These are phyloP conservation scores for Hylomyscus alleni DNA, from an alignment of 2,797 vertebrate genomes.

Conservation along the genomic window DNA sequence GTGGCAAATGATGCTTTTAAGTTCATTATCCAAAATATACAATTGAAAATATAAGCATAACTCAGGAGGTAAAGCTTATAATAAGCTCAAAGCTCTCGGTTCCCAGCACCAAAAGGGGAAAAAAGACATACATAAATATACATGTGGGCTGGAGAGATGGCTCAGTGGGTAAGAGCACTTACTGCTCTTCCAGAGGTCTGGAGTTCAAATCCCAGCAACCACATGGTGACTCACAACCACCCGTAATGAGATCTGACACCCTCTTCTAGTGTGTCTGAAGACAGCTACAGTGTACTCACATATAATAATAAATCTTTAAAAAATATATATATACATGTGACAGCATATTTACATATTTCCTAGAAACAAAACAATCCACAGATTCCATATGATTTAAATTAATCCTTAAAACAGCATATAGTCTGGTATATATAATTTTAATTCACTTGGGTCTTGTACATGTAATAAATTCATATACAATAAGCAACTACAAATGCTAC, in stretches of 20 bases:
- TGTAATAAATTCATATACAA: slow-evolving; percentile 35
- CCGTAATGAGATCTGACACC: too few species aligned
- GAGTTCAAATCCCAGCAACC: too few species aligned
- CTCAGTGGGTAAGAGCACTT: too few species aligned
- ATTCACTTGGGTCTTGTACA: slow-evolving; percentile 44
- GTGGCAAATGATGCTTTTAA: not conserved
- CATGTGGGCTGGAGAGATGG: not conserved
- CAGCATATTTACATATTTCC: slow-evolving; percentile 31
- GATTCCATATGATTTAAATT: not conserved
- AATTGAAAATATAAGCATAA: not conserved
- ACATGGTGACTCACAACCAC: too few species aligned
- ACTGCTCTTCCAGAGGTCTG: too few species aligned
- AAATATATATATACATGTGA: not conserved
- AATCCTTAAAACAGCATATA: slow-evolving; percentile 41
- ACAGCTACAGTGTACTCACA: too few species aligned
- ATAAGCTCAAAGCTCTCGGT: not conserved
- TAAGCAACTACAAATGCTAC: not conserved
- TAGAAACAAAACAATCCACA: slow-evolving; percentile 51
- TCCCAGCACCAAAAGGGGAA: not conserved
- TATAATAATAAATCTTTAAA: too few species aligned
- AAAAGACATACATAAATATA: not conserved
- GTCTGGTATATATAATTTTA: slow-evolving; percentile 32
- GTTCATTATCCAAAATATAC: not conserved
- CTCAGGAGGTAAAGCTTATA: not conserved
- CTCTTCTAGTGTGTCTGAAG: too few species aligned